Evolutionary conservation across 2,113 vertebrate species (phyloP).

Genomic region (Pachypanchax playfairii): DNA sequence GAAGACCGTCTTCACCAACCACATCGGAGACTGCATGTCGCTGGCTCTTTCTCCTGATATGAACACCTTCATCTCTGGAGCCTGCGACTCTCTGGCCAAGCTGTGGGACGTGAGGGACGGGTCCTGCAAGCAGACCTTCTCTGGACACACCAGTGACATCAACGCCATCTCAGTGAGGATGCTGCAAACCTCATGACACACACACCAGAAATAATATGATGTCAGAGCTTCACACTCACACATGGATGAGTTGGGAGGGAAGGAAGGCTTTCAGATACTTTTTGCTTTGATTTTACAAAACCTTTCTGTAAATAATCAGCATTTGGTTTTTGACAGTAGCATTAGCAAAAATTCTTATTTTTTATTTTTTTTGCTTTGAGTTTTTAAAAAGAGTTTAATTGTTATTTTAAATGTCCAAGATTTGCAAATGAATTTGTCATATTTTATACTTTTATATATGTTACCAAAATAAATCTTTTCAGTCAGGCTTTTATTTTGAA

Average conservation of each 20-base stretch:
- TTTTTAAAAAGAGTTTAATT: too few relatives aligned
- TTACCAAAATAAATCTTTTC: too few relatives aligned
- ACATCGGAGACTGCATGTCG: slow-evolving; percentile 96
- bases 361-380: too few relatives aligned
- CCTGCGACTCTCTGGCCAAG: slow-evolving; percentile 96
- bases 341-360: too few relatives aligned
- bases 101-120: slow-evolving; percentile 97
- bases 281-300: not conserved
- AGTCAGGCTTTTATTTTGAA: too few relatives aligned
- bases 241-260: not conserved
- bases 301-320: too few relatives aligned
- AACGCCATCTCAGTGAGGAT: slow-evolving; percentile 92
- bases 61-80: slow-evolving; percentile 92
- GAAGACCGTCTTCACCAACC: slow-evolving; percentile 89
- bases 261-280: not conserved
- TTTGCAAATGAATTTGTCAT: too few relatives aligned
- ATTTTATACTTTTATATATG: too few relatives aligned
- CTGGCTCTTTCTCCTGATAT: slow-evolving; percentile 88
- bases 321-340: not conserved
- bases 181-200: not conserved
- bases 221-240: not conserved
- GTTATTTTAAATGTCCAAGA: too few relatives aligned
- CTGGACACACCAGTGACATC: slow-evolving; percentile 93
- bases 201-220: not conserved
- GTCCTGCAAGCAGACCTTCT: slow-evolving; percentile 94